phyloP scores from a whole-genome alignment of 2,113 vertebrate species.

The Egretta garzetta region DNA sequence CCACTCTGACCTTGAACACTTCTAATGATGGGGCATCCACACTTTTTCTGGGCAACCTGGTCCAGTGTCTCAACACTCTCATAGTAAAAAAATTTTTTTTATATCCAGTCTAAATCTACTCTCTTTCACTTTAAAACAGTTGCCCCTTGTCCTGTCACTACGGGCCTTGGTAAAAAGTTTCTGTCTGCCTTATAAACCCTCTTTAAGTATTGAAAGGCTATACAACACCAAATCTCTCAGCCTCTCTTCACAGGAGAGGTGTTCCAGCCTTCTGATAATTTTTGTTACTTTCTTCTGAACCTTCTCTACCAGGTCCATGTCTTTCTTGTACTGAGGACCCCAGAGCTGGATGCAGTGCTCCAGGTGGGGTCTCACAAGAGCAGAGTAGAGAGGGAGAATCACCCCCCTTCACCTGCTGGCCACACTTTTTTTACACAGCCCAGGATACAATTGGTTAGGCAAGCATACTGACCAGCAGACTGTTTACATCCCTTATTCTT shows the following conservation, averaged over 20 bases:
- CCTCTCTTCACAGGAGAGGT: background rate
- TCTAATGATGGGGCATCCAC: too few relatives aligned
- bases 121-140: background rate
- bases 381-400: background rate
- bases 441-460: background rate
- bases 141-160: background rate
- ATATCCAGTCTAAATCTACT: background rate
- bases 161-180: background rate
- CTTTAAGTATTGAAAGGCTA: background rate
- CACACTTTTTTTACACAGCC: background rate
- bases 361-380: fast-evolving
- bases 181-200: background rate
- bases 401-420: background rate
- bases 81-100: background rate
- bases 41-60: background rate
- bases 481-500: background rate
- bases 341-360: background rate
- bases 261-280: background rate
- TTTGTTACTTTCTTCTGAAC: background rate
- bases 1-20: background rate
- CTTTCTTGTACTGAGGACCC: background rate
- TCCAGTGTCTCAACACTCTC: background rate
- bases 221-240: background rate
- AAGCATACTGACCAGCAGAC: background rate
- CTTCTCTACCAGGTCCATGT: background rate